These are phyloP conservation scores for Rhopalosiphum maidis DNA, from an alignment of 1,140 invertebrate genomes.

Conservation along the genomic window DNA sequence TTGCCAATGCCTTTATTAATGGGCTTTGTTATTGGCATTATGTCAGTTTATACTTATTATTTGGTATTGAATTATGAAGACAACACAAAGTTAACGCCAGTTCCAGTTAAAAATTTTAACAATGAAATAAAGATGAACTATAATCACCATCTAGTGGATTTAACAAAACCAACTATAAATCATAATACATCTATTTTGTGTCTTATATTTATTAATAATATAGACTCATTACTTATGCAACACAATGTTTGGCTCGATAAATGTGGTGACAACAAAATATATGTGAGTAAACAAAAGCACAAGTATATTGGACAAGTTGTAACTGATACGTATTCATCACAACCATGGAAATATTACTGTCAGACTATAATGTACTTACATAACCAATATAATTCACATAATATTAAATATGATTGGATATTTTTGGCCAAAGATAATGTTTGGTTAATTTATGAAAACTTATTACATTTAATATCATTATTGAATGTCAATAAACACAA, in stretches of 20 bases:
- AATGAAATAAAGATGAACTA: background rate
- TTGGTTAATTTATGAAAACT: conserved; percentile 36
- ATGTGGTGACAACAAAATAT: background rate
- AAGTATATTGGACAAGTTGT: background rate
- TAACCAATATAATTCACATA: background rate
- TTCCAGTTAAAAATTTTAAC: background rate
- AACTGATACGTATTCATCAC: conserved; percentile 19
- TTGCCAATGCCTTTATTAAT: background rate
- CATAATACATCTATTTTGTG: conserved; percentile 12
- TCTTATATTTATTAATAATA: conserved; percentile 21
- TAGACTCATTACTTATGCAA: conserved; percentile 8
- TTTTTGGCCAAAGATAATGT: conserved; percentile 39
- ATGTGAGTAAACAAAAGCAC: background rate
- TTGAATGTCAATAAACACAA: background rate
- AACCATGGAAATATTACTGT: conserved; percentile 22
- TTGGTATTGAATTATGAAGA: conserved; percentile 7
- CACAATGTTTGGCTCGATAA: conserved; percentile 1
- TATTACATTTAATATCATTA: conserved; percentile 22
- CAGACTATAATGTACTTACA: conserved; percentile 1
- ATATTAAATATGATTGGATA: conserved; percentile 28
- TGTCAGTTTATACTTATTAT: conserved; percentile 23
- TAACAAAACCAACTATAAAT: background rate
- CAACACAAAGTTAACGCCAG: background rate
- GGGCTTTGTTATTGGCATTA: background rate
- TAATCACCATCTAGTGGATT: background rate